These are phyloP conservation scores for Microchrysa polita DNA, from an alignment of 2,888 invertebrate genomes.

Conservation along the genomic window DNA sequence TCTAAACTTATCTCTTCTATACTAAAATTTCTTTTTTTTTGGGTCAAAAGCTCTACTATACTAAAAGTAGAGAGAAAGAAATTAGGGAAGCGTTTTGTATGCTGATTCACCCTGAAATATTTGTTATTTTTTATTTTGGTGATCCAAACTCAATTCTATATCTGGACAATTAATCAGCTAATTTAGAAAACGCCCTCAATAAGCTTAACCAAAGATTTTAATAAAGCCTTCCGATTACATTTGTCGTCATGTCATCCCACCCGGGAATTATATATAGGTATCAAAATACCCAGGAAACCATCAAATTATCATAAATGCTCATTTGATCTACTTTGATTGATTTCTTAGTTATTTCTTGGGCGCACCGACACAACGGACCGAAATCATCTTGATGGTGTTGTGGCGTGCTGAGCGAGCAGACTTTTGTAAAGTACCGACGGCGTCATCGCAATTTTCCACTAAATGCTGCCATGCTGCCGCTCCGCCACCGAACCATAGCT, in stretches of 20 bases:
- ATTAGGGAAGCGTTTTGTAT: too few relatives aligned
- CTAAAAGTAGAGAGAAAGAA: too few relatives aligned
- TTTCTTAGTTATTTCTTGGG: slow-evolving; percentile 37
- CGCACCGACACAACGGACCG: not conserved
- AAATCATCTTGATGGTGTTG: not conserved
- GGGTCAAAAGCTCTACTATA: too few relatives aligned
- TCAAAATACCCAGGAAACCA: slow-evolving; percentile 32
- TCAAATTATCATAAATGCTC: slow-evolving; percentile 50
- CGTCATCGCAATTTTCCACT: not conserved
- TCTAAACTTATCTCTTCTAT: too few relatives aligned
- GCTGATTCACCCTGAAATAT: too few relatives aligned
- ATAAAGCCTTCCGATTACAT: not conserved
- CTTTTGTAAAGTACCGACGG: not conserved
- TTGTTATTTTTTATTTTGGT: too few relatives aligned
- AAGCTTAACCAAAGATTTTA: not conserved
- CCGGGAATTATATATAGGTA: not conserved
- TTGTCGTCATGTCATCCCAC: not conserved
- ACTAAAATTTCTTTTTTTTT: too few relatives aligned
- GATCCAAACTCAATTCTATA: too few relatives aligned
- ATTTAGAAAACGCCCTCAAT: too few relatives aligned
- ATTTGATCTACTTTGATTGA: slow-evolving; percentile 51
- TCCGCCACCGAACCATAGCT: slow-evolving; percentile 1
- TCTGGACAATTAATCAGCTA: too few relatives aligned
- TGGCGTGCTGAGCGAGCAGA: not conserved
- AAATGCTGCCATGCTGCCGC: slow-evolving; percentile 36